Evolutionary conservation across 2,113 vertebrate genomes (phyloP).

Genomic region (Vulpes ferrilata): DNA sequence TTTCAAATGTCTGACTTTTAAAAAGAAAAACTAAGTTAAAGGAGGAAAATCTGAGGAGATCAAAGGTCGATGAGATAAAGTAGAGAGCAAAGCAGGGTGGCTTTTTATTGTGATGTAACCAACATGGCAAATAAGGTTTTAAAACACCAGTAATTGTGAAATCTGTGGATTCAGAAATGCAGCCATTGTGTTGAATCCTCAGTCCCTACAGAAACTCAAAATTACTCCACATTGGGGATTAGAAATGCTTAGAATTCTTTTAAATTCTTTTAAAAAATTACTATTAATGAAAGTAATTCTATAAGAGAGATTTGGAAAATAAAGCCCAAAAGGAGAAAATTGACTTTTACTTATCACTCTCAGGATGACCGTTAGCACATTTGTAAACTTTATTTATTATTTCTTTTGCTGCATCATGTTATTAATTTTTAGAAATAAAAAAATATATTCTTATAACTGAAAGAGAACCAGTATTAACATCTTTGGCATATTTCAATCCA

Average conservation of each 20-base stretch:
- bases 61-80: constrained; percentile 31
- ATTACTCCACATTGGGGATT: not conserved
- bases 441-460: not conserved
- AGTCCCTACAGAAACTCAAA: not conserved
- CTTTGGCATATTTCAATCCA: not conserved
- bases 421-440: constrained; percentile 5
- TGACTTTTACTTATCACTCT: not conserved
- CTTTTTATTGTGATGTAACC: constrained; percentile 26
- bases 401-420: not conserved
- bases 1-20: not conserved
- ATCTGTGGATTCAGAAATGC: constrained; percentile 28
- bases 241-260: not conserved
- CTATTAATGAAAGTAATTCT: not conserved
- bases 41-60: not conserved
- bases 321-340: not conserved
- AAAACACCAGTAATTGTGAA: constrained; percentile 54
- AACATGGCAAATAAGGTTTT: constrained; percentile 26
- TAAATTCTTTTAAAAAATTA: not conserved
- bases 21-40: not conserved
- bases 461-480: not conserved
- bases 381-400: not conserved
- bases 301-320: not conserved
- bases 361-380: not conserved
- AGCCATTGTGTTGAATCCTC: not conserved
- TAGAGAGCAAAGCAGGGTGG: not conserved